phyloP scores from a whole-genome alignment of 2,888 invertebrate genomes.

The Drosophila ochracea region DNA sequence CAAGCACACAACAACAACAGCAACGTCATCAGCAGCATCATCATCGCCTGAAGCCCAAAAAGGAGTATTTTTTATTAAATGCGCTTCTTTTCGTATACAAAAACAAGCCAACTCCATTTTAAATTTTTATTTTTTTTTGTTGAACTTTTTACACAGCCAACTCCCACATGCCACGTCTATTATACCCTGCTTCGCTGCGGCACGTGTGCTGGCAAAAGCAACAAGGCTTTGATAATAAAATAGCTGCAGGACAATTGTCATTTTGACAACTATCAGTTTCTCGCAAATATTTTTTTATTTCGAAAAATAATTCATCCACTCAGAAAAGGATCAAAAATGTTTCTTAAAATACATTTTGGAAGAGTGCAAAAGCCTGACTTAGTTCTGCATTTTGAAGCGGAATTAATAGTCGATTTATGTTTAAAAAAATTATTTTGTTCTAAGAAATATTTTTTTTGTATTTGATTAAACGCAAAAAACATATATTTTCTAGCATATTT shows the following conservation, averaged over 20 bases:
- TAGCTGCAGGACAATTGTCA: neutral
- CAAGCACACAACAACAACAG: conserved; percentile 54
- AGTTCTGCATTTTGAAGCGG: neutral
- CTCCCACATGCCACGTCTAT: conserved; percentile 7
- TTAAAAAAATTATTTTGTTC: neutral
- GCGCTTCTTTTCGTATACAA: conserved; percentile 12
- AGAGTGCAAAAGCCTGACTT: neutral
- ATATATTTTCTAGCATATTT: neutral
- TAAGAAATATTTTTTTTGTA: neutral
- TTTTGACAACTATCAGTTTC: neutral
- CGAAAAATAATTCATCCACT: neutral
- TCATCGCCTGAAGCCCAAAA: conserved; percentile 38
- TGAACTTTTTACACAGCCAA: conserved; percentile 67
- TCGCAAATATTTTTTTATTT: neutral
- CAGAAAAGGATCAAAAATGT: neutral
- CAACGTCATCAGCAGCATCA: neutral
- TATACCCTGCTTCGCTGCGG: conserved; percentile 21
- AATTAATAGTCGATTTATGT: neutral
- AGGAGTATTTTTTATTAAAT: conserved; percentile 45
- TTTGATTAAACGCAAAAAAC: neutral
- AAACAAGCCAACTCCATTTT: conserved; percentile 67
- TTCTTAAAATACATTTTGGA: neutral
- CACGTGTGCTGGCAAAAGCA: neutral
- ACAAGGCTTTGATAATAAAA: neutral
- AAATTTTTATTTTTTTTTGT: conserved; percentile 50